Evolutionary conservation across 1,140 invertebrate species (phyloP), one percentile per base, ranked within the genome.

Genomic region (Drosophila burlai): DNA sequence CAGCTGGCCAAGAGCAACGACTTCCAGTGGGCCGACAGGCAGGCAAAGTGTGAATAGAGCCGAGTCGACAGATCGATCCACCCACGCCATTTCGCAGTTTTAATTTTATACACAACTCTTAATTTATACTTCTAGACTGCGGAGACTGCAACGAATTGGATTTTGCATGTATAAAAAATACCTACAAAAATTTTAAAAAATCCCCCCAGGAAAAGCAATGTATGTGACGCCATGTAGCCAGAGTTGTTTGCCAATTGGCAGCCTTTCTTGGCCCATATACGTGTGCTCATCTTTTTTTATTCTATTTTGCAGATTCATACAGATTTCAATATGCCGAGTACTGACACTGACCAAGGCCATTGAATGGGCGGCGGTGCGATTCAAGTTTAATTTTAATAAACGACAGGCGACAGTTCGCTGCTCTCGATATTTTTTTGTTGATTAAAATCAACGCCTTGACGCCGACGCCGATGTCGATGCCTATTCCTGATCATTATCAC

Each of bases 301-400:
- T 55, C 34, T 40, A 55, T 55, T 55, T 55, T 38, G 9, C 52
- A 54, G 36, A 45, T 55, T 46, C n/a, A 40, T 68, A 21, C 26
- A 58, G 45, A 57, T 43, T 29, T 57, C 40, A 31, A 72, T 74
- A 65, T 67, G 24, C 31, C 54, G 40, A 47, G 47, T 74, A 71
- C 54, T 89, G 83, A 89, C 84, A 89, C 84, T 69, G 78, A 9
- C 85, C 81, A 87, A 87, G 84, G 84, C 84, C 85, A 87, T 29
- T 49, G 13, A 13, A 24, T 24, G 49, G 52, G 61, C 34, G 50
- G 29, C 52, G 46, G 42, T 45, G 36, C 54, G 58, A 73, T 46
- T 72, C 66, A 80, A 75, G 75, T 81, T 75, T 38, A 81, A 75
- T 84, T 84, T 71, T 42, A 84, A 79, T 84, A 89, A 89, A 66